Evolutionary conservation across 2,797 vertebrate species (phyloP).

Genomic region (Syncerus caffer): DNA sequence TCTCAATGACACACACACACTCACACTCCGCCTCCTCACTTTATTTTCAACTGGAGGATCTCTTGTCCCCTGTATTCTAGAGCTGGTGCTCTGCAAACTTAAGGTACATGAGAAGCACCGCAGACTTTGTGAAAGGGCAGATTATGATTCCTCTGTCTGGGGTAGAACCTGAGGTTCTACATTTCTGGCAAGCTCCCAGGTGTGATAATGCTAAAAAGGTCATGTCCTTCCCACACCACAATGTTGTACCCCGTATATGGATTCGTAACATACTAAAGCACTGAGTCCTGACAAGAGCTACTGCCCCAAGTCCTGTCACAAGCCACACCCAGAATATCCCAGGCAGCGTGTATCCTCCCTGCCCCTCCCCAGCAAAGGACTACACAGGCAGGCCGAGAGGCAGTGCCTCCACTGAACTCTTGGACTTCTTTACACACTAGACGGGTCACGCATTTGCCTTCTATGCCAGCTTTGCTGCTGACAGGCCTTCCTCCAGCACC

Average conservation of each 20-base stretch:
- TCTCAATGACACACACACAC: not conserved
- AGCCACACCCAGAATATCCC: not conserved
- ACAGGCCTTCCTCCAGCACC: not conserved
- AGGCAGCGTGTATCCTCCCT: not conserved
- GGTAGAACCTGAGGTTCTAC: not conserved
- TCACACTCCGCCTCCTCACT: rapidly evolving
- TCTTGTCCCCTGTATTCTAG: not conserved
- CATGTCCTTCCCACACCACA: not conserved
- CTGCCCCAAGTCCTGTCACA: not conserved
- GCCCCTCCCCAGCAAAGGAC: not conserved
- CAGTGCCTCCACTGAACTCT: not conserved
- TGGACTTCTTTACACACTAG: not conserved
- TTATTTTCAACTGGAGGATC: not conserved
- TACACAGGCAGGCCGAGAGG: not conserved
- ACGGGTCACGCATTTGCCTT: not conserved
- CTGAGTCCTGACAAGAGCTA: not conserved
- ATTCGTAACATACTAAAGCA: not conserved
- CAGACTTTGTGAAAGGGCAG: not conserved
- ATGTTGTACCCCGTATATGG: not conserved
- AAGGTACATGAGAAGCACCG: not conserved
- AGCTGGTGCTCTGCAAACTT: not conserved
- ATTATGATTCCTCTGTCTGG: not conserved
- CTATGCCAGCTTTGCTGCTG: not conserved
- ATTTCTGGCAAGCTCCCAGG: not conserved
- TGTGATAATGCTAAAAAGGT: not conserved